These are phyloP conservation scores for Chloroceryle amazona DNA, from an alignment of 2,797 vertebrate genomes.

Conservation along the genomic window DNA sequence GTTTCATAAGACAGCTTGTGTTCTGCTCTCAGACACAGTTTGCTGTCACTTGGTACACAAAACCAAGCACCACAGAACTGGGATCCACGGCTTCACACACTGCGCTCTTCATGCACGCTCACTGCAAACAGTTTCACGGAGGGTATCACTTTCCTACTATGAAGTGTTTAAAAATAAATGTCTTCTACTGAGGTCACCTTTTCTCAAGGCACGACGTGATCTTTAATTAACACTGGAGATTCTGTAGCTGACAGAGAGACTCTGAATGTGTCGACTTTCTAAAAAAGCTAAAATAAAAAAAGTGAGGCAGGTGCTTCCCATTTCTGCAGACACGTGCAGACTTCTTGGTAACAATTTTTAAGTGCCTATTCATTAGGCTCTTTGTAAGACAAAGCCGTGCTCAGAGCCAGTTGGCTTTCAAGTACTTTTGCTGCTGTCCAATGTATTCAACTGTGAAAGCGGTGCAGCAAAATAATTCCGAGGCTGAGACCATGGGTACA, in stretches of 20 bases:
- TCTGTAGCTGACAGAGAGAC: neutral
- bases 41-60: neutral
- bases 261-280: neutral
- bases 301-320: neutral
- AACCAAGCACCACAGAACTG: neutral
- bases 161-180: slow-evolving; percentile 3
- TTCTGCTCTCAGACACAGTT: neutral
- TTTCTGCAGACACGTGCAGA: neutral
- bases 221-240: neutral
- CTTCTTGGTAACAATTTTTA: neutral
- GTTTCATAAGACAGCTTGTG: neutral
- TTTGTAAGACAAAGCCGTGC: neutral
- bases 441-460: neutral
- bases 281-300: neutral
- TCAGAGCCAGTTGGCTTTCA: neutral
- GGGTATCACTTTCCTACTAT: slow-evolving; percentile 8
- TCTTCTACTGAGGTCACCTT: neutral
- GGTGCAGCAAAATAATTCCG: neutral
- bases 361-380: neutral
- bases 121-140: neutral
- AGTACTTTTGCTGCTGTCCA: slow-evolving; percentile 12
- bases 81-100: neutral
- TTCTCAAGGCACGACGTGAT: neutral
- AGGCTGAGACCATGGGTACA: fast-evolving
- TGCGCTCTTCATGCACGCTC: neutral